These are phyloP conservation scores for Rhyacophila evoluta DNA, from an alignment of 2,888 invertebrate species.

Conservation along the genomic window DNA sequence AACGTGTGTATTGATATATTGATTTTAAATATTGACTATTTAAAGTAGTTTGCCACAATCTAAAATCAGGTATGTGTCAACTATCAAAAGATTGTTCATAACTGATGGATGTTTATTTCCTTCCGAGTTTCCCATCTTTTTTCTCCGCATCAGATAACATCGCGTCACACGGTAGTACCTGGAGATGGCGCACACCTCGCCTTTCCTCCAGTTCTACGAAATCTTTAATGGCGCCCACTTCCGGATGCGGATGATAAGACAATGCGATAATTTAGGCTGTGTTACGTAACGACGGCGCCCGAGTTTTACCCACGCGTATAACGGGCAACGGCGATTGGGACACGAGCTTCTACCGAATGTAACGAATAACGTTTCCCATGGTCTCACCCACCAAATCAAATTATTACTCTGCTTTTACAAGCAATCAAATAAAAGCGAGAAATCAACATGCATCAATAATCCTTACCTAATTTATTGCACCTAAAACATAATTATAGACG, in stretches of 20 bases:
- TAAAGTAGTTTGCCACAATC: no score
- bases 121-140: constrained; percentile 16
- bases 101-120: not conserved
- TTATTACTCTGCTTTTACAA: not conserved
- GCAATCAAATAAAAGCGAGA: not conserved
- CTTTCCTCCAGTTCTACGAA: not conserved
- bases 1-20: no score
- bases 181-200: not conserved
- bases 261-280: constrained; percentile 38
- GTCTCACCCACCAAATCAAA: not conserved
- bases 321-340: constrained; percentile 1
- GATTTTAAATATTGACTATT: no score
- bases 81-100: not conserved
- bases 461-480: no score
- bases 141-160: not conserved
- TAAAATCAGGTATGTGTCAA: no score
- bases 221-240: not conserved
- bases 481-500: no score
- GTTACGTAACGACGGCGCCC: constrained; percentile 31
- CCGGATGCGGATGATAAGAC: constrained; percentile 41
- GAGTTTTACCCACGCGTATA: constrained; percentile 39
- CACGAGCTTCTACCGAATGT: constrained; percentile 7
- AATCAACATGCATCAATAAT: no score
- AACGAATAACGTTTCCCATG: not conserved
- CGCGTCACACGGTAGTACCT: constrained; percentile 1